Conservation (phyloP, 2,113 vertebrate genomes). For the Entomyzon cyanotis region DNA sequence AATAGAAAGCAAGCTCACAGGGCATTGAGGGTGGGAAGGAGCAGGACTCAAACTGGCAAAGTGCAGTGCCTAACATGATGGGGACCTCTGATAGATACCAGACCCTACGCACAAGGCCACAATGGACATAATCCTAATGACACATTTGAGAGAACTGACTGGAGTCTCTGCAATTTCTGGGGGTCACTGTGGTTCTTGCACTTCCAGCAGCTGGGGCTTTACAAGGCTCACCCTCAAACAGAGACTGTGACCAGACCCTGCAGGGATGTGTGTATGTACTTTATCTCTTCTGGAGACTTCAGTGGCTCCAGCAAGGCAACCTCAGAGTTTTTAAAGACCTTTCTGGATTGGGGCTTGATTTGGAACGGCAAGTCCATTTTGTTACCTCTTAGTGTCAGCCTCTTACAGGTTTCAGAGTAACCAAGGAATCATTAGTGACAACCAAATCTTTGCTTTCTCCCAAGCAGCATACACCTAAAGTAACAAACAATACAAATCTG, state of each 20-base stretch:
- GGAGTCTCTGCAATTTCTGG: not conserved
- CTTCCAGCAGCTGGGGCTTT: accelerated
- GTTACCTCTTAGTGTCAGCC: not conserved
- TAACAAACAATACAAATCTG: not conserved
- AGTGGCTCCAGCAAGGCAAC: not conserved
- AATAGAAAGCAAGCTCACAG: not conserved
- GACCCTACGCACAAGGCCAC: not conserved
- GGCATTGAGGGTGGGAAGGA: not conserved
- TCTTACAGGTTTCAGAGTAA: not conserved
- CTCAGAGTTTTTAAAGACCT: not conserved
- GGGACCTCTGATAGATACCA: not conserved
- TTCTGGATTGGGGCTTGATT: not conserved
- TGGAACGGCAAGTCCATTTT: not conserved
- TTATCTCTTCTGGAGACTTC: not conserved
- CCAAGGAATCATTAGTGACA: not conserved
- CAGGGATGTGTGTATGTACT: not conserved
- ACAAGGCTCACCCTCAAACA: not conserved
- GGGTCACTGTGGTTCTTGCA: not conserved
- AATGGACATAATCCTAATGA: not conserved
- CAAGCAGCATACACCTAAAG: not conserved
- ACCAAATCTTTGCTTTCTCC: not conserved
- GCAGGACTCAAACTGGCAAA: not conserved
- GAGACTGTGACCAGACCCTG: not conserved
- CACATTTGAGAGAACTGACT: not conserved
- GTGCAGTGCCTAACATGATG: not conserved